These are phyloP conservation scores for Anniella stebbinsi DNA, from an alignment of 2,797 vertebrate genomes.

Conservation along the genomic window DNA sequence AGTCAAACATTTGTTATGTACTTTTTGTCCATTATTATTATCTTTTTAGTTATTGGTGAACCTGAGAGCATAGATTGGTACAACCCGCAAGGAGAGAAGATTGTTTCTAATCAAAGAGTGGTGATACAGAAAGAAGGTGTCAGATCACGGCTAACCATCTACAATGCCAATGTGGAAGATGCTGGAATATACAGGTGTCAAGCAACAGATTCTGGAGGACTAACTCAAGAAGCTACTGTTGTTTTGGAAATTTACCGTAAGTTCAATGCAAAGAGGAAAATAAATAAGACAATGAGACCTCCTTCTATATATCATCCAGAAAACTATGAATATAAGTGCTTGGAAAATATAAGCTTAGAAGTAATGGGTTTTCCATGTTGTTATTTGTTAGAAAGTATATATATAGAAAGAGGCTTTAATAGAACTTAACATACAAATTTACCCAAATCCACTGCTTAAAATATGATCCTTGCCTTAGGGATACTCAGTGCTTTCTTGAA, in stretches of 20 bases:
- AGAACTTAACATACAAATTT: neutral
- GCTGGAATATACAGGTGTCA: conserved; percentile 98
- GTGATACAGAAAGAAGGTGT: conserved; percentile 91
- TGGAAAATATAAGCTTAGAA: neutral
- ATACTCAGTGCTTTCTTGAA: neutral
- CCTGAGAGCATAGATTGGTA: conserved; percentile 95
- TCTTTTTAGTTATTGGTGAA: conserved; percentile 89
- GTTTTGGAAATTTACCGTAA: conserved; percentile 99
- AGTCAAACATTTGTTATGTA: neutral
- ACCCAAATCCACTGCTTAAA: neutral
- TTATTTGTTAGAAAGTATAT: neutral
- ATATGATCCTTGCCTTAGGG: neutral
- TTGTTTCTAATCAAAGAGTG: conserved; percentile 87
- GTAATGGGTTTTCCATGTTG: neutral
- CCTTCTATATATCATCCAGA: conserved; percentile 14
- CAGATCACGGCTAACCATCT: conserved; percentile 93
- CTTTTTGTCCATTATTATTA: neutral
- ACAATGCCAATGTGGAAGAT: conserved; percentile 95
- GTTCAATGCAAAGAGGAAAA: conserved; percentile 62
- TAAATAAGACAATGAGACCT: neutral
- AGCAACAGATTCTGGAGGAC: conserved; percentile 88
- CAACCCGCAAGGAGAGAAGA: conserved; percentile 95
- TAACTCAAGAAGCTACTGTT: conserved; percentile 93
- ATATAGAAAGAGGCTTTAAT: neutral
- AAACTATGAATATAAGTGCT: neutral